These are phyloP conservation scores for Macrosiphum euphorbiae DNA, from an alignment of 2,888 invertebrate species.

Conservation along the genomic window DNA sequence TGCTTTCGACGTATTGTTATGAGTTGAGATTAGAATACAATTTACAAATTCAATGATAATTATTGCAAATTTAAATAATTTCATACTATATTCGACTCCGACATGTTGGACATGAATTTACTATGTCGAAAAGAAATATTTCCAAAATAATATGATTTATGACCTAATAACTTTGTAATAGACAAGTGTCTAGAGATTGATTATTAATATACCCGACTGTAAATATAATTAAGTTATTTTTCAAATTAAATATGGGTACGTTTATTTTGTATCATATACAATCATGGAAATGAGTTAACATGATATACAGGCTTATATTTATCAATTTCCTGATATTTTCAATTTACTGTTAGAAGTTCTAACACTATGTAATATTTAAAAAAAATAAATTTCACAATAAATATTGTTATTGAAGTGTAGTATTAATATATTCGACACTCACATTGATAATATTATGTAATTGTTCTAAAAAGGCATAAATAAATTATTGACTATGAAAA, in stretches of 20 bases:
- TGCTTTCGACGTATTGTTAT: neutral
- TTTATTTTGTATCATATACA: neutral
- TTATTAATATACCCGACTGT: neutral
- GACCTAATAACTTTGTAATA: neutral
- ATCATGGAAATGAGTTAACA: neutral
- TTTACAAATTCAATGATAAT: neutral
- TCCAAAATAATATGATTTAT: neutral
- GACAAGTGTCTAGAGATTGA: neutral
- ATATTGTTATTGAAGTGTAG: neutral
- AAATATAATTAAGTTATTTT: neutral
- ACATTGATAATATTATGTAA: neutral
- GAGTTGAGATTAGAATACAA: neutral
- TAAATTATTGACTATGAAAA: neutral
- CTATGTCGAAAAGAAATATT: neutral
- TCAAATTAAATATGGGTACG: neutral
- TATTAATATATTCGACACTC: neutral
- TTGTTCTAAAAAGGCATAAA: neutral
- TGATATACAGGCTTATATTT: neutral
- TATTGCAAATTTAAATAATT: neutral
- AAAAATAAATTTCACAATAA: neutral
- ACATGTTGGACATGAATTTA: neutral
- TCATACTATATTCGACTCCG: neutral
- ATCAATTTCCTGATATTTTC: neutral
- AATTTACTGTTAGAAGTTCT: neutral
- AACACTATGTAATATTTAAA: too few relatives aligned